Percentiles rank a stretch among this genome's conserved stretches.
Evolutionary conservation across 2,888 invertebrate species (phyloP).

Genomic region (Polydrusus pterygomalis): DNA sequence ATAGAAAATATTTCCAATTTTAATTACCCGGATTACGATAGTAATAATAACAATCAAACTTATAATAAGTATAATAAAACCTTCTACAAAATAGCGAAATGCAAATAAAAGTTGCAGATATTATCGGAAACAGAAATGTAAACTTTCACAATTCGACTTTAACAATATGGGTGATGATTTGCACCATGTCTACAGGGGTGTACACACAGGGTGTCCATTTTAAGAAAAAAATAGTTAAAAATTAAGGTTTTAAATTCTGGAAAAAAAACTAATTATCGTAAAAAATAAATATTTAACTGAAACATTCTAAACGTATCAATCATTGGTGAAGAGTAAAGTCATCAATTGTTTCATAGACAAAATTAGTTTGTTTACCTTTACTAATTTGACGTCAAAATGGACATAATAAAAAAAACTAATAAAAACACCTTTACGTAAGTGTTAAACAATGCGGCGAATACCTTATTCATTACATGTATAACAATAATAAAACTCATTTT

Average conservation of each 20-base stretch:
- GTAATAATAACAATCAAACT: conserved; percentile 4
- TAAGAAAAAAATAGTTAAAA: too few species aligned
- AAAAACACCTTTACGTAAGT: conserved; percentile 1
- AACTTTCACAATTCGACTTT: not conserved
- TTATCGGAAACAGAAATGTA: not conserved
- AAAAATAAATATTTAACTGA: too few species aligned
- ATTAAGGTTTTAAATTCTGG: too few species aligned
- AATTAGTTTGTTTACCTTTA: not conserved
- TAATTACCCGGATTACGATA: not conserved
- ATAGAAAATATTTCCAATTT: not conserved
- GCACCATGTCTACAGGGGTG: not conserved
- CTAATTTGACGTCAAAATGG: not conserved
- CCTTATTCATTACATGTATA: not conserved
- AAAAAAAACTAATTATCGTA: too few species aligned
- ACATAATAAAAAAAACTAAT: not conserved
- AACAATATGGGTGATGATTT: not conserved
- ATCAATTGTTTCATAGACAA: not conserved
- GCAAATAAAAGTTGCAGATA: conserved; percentile 1
- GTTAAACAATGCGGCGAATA: not conserved
- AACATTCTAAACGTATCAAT: too few species aligned
- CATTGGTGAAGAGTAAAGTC: too few species aligned
- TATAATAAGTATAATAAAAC: not conserved
- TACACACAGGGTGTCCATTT: too few species aligned
- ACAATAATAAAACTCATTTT: not conserved
- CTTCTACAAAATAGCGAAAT: not conserved